Base-by-base conservation (phyloP, 2,888 invertebrate species). In the Spodoptera littoralis region DNA sequence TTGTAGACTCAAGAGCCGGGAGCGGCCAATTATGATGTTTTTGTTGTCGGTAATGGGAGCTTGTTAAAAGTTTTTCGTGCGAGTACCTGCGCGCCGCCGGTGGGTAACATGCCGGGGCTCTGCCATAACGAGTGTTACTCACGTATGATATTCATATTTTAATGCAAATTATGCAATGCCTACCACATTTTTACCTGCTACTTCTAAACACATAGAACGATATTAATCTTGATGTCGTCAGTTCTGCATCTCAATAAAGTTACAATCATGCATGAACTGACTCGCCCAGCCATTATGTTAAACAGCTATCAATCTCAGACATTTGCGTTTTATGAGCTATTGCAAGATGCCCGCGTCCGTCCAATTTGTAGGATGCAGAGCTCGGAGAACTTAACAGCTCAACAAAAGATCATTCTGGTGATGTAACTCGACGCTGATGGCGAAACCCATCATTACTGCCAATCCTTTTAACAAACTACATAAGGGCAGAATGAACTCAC, bases 371-470 rank as follows among this genome's bases (percentile, higher is more conserved):
- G 36, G 43, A 22, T 55, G 45, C 54, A 47, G 46, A 36, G 48
- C 27, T 4, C 11, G 13, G 61, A 41, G 47, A 18, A 18, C 18
- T 60, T 57, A 64, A 60, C 65, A 70, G 70, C 65, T 74, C 43
- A 47, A 73, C 69, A 78, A 77, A 73, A 76, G 73, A 75, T 76
- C 73, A 67, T 59, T 73, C 65, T 70, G 54, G 65, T 76, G 80
- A 81, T 77, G 75, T 75, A 78, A 82, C 77, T 69, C 71, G 59
- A 73, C 75, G 71, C 79, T 52, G 58, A 48, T 51, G 60, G 45
- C 45, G 46, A 51, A 84, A 83, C 86, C 87, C 83, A 80, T 89
- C 83, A 89, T 91, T 88, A 90, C 84, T 86, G 88, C 85, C 88
- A 85, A 90, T 86, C 87, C 84, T 84, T 80, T 54, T 72, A 63